Conservation (phyloP, 2,797 vertebrate genomes). For the Clarias fuscus region DNA sequence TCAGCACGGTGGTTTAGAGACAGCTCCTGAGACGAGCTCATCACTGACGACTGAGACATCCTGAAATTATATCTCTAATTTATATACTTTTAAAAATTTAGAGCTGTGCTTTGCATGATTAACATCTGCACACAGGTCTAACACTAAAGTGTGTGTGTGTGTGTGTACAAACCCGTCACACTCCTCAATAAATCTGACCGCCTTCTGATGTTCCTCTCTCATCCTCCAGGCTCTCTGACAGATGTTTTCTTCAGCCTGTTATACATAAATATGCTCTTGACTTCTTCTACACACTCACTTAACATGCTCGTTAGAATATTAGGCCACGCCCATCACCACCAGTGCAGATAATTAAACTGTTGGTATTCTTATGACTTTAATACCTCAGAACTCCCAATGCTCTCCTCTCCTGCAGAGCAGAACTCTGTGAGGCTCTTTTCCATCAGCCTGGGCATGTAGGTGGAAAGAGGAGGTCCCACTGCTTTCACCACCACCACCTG, state of each 20-base stretch:
- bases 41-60: slow-evolving; percentile 12
- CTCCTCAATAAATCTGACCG: neutral
- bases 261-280: neutral
- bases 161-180: slow-evolving; percentile 51
- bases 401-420: slow-evolving; percentile 57
- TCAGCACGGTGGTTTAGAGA: neutral
- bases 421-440: neutral
- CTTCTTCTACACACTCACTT: neutral
- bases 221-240: slow-evolving; percentile 1
- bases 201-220: slow-evolving; percentile 28
- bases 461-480: slow-evolving; percentile 55
- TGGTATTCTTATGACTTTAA: neutral
- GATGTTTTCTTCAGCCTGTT: slow-evolving; percentile 40
- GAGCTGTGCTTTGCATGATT: neutral
- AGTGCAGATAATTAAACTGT: neutral
- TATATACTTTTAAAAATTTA: neutral
- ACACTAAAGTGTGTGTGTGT: neutral
- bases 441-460: slow-evolving; percentile 32
- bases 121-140: too few species aligned
- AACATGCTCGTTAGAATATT: neutral
- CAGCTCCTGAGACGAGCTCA: neutral
- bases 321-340: neutral
- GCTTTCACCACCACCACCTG: slow-evolving; percentile 32
- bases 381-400: slow-evolving; percentile 30
- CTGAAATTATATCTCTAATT: slow-evolving; percentile 30